Evolutionary conservation across 2,888 invertebrate species (phyloP), one percentile per base, ranked within the genome.

Genomic region (Eurytoma californica): DNA sequence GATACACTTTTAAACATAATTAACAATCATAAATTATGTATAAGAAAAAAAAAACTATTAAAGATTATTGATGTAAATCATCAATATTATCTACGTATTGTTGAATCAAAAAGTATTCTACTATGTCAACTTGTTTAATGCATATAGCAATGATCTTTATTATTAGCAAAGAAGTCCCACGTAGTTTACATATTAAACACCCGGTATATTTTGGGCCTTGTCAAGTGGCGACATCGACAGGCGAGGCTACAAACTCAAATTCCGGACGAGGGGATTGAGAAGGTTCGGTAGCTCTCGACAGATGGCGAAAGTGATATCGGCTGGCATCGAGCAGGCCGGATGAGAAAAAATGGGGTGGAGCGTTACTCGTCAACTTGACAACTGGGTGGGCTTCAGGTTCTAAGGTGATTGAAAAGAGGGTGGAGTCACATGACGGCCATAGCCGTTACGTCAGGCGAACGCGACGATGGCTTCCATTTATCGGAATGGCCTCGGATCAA

Each of bases 341-440:
- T 39, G 60, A 83, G 85, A 83, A 89, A 90, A 89, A 90, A 89
- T 87, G 86, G 89, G 89, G 90, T 90, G 90, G 90, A 90, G 90
- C 90, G 86, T 87, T 14, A 9, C 66, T 20, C 24, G 39, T 13
- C 28, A 3, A 53, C 86, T 87, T 89, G 90, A 90, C 90, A 90
- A 88, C 88, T 90, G 91, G 91, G 91, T 90, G 90, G 90, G 90
- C 90, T 90, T 89, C 90, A 88, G 87, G 88, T 87, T 87, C 87
- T 69, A 88, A 88, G 90, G 91, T 92, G 92, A 92, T 92, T 92
- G 92, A 92, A 91, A 91, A 91, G 91, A 91, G 92, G 92, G 92
- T 92, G 92, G 92, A 92, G 90, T 89, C 89, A 90, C 89, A 89
- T 90, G 89, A 90, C 88, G 90, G 39, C 89, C 90, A 90, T 90